Conservation (phyloP, 2,888 invertebrate genomes). For the Plebejus anna region DNA sequence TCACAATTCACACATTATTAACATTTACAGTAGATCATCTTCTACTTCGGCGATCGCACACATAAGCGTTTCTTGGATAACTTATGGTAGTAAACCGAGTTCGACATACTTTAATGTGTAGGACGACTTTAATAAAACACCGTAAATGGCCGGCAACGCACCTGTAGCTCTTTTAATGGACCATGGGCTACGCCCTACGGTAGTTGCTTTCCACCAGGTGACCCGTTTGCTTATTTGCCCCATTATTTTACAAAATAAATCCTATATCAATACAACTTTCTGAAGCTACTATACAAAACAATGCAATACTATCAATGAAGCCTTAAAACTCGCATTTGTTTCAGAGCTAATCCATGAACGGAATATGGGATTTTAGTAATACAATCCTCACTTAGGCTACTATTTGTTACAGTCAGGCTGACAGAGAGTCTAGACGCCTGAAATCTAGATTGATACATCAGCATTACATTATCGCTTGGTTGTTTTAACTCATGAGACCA, state of each 20-base stretch:
- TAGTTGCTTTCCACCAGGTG: no score
- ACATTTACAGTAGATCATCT: not conserved
- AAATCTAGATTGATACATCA: conserved; percentile 60
- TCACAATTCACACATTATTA: not conserved
- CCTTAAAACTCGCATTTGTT: not conserved
- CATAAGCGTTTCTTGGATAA: no score
- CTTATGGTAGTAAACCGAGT: no score
- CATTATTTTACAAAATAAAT: no score
- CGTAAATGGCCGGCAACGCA: no score
- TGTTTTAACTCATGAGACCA: not conserved
- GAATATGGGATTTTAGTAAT: conserved; percentile 40
- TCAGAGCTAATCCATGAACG: conserved; percentile 35
- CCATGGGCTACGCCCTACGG: no score
- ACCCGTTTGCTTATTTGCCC: no score
- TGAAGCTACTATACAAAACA: no score
- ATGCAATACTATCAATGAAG: not conserved
- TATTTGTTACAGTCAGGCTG: conserved; percentile 46
- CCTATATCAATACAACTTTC: no score
- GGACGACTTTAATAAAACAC: no score
- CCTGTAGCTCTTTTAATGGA: no score
- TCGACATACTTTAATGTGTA: no score
- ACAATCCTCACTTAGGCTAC: conserved; percentile 40
- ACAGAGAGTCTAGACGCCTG: conserved; percentile 43
- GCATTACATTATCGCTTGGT: conserved; percentile 45
- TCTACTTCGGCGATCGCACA: not conserved